Evolutionary conservation across 2,888 invertebrate genomes (phyloP), one percentile per base, ranked within the genome.

Genomic region (Linnaemya vulpina): DNA sequence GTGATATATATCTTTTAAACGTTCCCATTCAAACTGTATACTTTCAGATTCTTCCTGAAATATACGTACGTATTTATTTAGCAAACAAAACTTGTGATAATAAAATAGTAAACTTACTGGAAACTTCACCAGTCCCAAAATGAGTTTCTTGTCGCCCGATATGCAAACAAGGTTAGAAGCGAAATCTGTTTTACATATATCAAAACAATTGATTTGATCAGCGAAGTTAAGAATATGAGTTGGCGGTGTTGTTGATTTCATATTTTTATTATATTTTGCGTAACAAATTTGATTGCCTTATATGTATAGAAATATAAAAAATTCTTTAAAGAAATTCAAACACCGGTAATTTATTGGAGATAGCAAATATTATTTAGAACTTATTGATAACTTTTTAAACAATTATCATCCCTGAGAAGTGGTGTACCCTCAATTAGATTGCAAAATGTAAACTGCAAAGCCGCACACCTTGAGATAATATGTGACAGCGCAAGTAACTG

Each of bases 171-270:
- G 91, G 90, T 95, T 94, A 87, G 94, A 94, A 1, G 95, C 95
- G 93, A 94, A 95, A 89, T 95, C 94, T 87, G 93, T 95, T 1
- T 94, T 93, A 17, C 95, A 95, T 84, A 95, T 93, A 89, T 94
- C 94, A 30, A 95, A 93, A 80, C 92, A 92, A 60, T 93, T 92
- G 60, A 95, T 94, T 89, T 94, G 93, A 22, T 94, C 94, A 67
- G 92, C 89, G 75, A 95, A 93, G 86, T 92, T 91, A 30, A 94
- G 91, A 51, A 92, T 91, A 84, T 93, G 93, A 5, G 92, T 90
- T 11, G 94, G 93, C 68, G 91, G 88, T 2, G 88, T 87, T 3
- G 86, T 73, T 15, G 87, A 84, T 75, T 88, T 89, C 92, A 92
- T 91, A 86, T 88, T 76, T 30, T n/a, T 5, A 8, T 38, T 53